Evolutionary conservation across 2,113 vertebrate species (phyloP), one percentile per base, ranked within the genome.

Genomic region (Urocynchramus pylzowi): DNA sequence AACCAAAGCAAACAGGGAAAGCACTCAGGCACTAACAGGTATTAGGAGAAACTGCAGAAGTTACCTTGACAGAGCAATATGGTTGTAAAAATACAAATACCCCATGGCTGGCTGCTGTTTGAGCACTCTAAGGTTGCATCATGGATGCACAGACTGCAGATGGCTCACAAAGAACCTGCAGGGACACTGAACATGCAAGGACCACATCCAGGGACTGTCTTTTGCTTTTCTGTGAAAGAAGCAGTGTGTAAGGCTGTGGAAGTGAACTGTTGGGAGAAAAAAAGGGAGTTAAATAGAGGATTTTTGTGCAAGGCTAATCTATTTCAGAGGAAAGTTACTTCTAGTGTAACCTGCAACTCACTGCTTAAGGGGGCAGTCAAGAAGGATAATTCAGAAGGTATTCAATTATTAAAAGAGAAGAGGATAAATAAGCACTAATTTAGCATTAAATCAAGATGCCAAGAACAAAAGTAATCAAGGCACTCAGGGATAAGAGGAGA

Each of bases 391-490:
- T 65, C 26, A 23, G 50, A 74, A 80, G 6, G 7, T 61, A 77
- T 69, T 74, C 7, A 61, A 50, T 88, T 92, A 53, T 84, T 74
- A 83, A 74, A 92, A 90, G 18, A 87, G 42, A 54, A 87, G n/a
- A 45, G 9, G 30, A 90, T 53, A 93, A 88, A 90, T 65, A 86
- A 74, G 11, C 10, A 65, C 13, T 86, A 91, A 76, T 64, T 83
- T 44, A 88, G n/a, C 54, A 90, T 54, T 88, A 94, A 94, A 88
- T 52, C 75, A 83, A 77, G 68, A 93, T 67, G 59, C 50, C 54
- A 88, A 77, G 50, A 88, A 50, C 17, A 87, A 92, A 95, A 92
- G 73, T 80, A 94, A 80, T 57, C 54, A 88, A 65, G 45, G 42
- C 35, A 69, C 4, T 2, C 13, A 59, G 20, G 16, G 39, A 80